Conservation (phyloP, 1,140 invertebrate species). For the Maconellicoccus hirsutus region DNA sequence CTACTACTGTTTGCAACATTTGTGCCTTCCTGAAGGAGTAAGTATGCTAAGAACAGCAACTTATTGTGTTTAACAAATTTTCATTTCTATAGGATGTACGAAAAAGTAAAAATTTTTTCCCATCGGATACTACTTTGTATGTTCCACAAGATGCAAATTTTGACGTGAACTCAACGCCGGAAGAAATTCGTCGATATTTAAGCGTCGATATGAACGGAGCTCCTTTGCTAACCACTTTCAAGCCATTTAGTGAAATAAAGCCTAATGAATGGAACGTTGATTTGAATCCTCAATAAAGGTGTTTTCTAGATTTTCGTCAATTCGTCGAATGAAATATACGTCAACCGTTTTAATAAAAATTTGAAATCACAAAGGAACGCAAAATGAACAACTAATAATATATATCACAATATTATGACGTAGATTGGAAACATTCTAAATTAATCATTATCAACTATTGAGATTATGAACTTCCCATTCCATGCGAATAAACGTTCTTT, state of each 20-base stretch:
- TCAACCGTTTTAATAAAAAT: not conserved
- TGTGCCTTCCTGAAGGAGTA: slow-evolving; percentile 53
- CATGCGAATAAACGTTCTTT: slow-evolving; percentile 25
- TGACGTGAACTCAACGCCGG: slow-evolving; percentile 34
- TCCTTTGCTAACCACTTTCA: slow-evolving; percentile 43
- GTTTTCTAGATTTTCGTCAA: no score
- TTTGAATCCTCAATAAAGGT: not conserved
- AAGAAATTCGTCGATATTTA: slow-evolving; percentile 44
- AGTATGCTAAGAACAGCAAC: no score
- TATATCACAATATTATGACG: not conserved
- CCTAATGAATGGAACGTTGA: not conserved
- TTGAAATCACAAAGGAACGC: not conserved
- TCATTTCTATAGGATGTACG: slow-evolving; percentile 26
- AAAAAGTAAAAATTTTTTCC: slow-evolving; percentile 21
- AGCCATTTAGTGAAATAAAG: slow-evolving; percentile 29
- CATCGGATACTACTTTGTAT: slow-evolving; percentile 36
- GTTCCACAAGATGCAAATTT: slow-evolving; percentile 47
- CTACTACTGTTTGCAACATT: slow-evolving; percentile 60
- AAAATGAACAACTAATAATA: not conserved
- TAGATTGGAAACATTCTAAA: not conserved
- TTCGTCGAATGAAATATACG: not conserved
- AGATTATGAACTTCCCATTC: slow-evolving; percentile 26
- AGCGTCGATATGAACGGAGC: slow-evolving; percentile 44
- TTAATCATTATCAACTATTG: not conserved
- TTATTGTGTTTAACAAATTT: not conserved